These are phyloP conservation scores for Volucella inflata DNA, from an alignment of 2,888 invertebrate genomes.

Conservation along the genomic window DNA sequence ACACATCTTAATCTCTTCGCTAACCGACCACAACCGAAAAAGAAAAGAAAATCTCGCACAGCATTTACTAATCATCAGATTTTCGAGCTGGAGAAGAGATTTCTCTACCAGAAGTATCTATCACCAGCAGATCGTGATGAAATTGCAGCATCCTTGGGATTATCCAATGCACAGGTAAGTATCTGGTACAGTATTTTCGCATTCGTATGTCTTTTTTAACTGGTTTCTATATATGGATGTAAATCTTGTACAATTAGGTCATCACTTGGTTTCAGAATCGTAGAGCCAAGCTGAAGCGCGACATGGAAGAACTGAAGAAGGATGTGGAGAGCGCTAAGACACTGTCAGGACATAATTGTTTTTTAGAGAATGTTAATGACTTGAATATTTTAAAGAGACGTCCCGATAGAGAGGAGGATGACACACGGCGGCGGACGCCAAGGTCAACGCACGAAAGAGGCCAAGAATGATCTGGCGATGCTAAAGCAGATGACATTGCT, in stretches of 20 bases:
- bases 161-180: conserved; percentile 95
- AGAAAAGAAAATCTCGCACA: conserved; percentile 98
- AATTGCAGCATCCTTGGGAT: conserved; percentile 95
- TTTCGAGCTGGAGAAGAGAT: conserved; percentile 98
- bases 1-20: conserved; percentile 95
- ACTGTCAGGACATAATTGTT: conserved; percentile 93
- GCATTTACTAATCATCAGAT: conserved; percentile 99
- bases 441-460: conserved; percentile 77
- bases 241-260: conserved; percentile 84
- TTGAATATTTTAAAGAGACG: conserved; percentile 95
- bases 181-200: conserved; percentile 16
- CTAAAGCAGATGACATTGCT: conserved; percentile 83
- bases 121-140: conserved; percentile 99
- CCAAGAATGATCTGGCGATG: conserved; percentile 82
- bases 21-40: conserved; percentile 95
- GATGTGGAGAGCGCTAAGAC: conserved; percentile 97
- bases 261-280: conserved; percentile 99
- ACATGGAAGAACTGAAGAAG: conserved; percentile 98
- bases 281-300: conserved; percentile 96
- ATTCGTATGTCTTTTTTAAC: not conserved
- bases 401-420: conserved; percentile 85
- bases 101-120: conserved; percentile 99
- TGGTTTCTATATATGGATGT: conserved; percentile 29
- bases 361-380: conserved; percentile 96
- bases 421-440: conserved; percentile 71